Evolutionary conservation across 2,888 invertebrate species (phyloP).

Genomic region (Emmelina monodactyla): DNA sequence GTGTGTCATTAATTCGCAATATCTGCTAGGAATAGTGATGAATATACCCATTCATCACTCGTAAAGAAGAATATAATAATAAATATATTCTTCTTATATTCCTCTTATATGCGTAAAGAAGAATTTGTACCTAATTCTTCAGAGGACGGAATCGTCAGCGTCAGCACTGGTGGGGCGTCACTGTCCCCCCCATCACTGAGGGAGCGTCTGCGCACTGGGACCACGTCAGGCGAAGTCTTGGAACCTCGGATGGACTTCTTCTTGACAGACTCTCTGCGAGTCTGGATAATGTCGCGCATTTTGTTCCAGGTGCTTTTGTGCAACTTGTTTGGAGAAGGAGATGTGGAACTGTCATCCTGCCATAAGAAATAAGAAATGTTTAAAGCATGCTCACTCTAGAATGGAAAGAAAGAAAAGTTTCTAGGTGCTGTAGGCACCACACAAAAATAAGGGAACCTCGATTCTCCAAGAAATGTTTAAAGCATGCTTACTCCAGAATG

Average conservation of each 20-base stretch:
- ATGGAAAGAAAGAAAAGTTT: too few species aligned
- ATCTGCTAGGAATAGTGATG: too few species aligned
- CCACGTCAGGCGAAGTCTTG: constrained; percentile 45
- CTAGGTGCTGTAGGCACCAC: too few species aligned
- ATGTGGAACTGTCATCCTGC: constrained; percentile 59
- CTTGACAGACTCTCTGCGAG: constrained; percentile 72
- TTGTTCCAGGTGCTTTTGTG: constrained; percentile 80
- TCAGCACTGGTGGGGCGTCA: constrained; percentile 59
- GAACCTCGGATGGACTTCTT: constrained; percentile 56
- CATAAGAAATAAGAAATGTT: constrained; percentile 6
- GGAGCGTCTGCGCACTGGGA: constrained; percentile 43
- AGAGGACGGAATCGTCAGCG: constrained; percentile 68
- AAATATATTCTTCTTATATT: too few species aligned
- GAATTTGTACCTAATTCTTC: constrained; percentile 67
- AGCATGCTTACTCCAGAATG: too few species aligned
- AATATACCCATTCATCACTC: too few species aligned
- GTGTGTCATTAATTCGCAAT: too few species aligned
- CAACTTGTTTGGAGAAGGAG: constrained; percentile 58
- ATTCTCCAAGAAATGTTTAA: too few species aligned
- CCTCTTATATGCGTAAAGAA: too few species aligned
- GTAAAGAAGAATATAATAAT: too few species aligned
- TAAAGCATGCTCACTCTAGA: too few species aligned
- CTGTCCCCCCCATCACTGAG: constrained; percentile 57
- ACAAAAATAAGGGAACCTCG: too few species aligned
- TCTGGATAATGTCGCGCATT: constrained; percentile 79